Evolutionary conservation across 2,797 vertebrate genomes (phyloP).

Genomic region (Okamejei kenojei): DNA sequence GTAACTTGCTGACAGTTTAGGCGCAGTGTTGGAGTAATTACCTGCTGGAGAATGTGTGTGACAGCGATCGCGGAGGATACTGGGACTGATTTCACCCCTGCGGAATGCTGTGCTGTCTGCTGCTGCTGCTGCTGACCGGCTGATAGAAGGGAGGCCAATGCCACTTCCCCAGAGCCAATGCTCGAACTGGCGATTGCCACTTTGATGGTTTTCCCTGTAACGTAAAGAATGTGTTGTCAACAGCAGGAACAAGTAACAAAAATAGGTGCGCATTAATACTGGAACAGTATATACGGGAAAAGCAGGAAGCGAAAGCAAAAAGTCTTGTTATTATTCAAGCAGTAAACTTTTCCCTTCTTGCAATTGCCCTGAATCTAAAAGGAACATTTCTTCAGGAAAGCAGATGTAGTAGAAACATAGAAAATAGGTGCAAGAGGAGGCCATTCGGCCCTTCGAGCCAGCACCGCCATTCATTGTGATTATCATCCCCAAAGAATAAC

Average conservation of each 20-base stretch:
- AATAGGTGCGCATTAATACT: not conserved
- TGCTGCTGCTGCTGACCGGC: constrained; percentile 64
- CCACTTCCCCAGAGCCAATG: constrained; percentile 53
- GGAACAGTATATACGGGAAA: not conserved
- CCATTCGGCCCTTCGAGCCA: too few species aligned
- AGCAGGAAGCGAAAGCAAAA: not conserved
- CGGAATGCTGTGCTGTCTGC: constrained; percentile 66
- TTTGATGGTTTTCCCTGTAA: constrained; percentile 53
- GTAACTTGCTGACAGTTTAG: constrained; percentile 39
- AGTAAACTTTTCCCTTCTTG: not conserved
- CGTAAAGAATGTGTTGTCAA: not conserved
- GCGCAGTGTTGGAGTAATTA: constrained; percentile 43
- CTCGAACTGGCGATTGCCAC: constrained; percentile 46
- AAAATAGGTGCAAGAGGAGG: too few species aligned
- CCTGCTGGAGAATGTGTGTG: constrained; percentile 73
- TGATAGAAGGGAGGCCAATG: constrained; percentile 60
- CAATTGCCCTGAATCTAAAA: not conserved
- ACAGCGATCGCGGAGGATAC: constrained; percentile 62
- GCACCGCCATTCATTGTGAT: too few species aligned
- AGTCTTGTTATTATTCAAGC: not conserved
- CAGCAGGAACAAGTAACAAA: not conserved
- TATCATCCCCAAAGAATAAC: too few species aligned
- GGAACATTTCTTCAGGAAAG: not conserved
- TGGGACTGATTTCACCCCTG: constrained; percentile 69
- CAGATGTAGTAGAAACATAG: too few species aligned